Percentiles rank a stretch among this genome's conserved stretches.
phyloP scores from a whole-genome alignment of 2,113 vertebrate genomes.

The Brachypodius melanocephalos region DNA sequence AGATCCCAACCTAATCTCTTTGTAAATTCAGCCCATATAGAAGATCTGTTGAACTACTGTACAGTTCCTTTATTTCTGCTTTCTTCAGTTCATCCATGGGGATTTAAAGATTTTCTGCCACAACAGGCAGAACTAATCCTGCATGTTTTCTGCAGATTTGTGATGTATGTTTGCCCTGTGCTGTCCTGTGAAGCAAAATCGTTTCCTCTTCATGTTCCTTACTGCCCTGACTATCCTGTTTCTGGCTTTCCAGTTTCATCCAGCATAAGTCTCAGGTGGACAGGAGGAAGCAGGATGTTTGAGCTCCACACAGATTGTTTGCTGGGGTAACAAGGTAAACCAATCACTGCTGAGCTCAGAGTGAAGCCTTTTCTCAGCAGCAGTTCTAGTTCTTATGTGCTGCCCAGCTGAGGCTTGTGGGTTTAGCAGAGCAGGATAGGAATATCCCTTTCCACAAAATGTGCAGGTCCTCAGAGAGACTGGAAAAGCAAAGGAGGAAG shows the following conservation, averaged over 20 bases:
- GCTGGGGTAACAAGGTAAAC: background rate
- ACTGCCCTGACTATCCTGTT: background rate
- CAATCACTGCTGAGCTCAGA: background rate
- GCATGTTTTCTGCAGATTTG: background rate
- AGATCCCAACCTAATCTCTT: background rate
- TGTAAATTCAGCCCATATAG: background rate
- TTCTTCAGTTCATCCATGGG: background rate
- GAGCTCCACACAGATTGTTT: background rate
- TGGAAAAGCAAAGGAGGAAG: background rate
- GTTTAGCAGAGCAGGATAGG: background rate
- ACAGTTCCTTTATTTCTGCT: background rate
- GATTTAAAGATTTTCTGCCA: background rate
- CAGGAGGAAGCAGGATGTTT: background rate
- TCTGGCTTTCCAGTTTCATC: background rate
- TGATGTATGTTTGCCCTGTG: background rate
- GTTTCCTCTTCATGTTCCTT: background rate
- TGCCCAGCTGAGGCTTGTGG: background rate
- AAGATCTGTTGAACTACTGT: background rate
- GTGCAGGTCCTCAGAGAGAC: background rate
- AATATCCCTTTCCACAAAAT: background rate
- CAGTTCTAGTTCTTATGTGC: background rate
- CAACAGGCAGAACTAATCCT: background rate
- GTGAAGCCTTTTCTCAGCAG: background rate
- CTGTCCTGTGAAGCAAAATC: background rate
- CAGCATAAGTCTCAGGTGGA: background rate